These are phyloP conservation scores for Lissocephala sabroskyi DNA, from an alignment of 2,888 invertebrate genomes.

Conservation along the genomic window DNA sequence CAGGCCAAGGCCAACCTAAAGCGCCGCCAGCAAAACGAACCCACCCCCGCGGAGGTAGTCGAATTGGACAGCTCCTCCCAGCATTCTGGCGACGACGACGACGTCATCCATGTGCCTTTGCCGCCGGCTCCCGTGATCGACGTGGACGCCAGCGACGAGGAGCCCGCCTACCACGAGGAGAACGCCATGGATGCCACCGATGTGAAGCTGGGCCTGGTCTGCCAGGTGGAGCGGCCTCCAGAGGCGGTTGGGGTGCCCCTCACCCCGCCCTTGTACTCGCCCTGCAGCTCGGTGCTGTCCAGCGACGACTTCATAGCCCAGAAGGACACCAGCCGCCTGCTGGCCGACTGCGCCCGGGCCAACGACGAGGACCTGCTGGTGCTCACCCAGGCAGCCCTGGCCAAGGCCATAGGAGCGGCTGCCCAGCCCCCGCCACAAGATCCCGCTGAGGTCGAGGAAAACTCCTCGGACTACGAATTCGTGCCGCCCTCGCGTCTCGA, in stretches of 20 bases:
- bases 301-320: conserved; percentile 71
- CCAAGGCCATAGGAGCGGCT: background rate
- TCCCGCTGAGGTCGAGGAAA: conserved; percentile 12
- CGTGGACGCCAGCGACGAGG: conserved; percentile 65
- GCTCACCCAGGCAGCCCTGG: conserved; percentile 50
- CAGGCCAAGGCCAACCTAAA: conserved; percentile 38
- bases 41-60: conserved; percentile 34
- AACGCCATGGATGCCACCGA: conserved; percentile 61
- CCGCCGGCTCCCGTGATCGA: conserved; percentile 61
- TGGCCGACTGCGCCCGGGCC: conserved; percentile 44
- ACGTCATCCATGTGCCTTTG: conserved; percentile 63
- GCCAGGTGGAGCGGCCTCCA: no score
- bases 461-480: conserved; percentile 44
- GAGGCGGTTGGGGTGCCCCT: background rate
- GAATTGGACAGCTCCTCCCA: conserved; percentile 41
- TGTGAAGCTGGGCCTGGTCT: conserved; percentile 29
- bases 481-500: conserved; percentile 44
- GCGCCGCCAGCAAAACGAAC: conserved; percentile 16
- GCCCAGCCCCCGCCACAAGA: background rate
- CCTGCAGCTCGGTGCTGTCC: conserved; percentile 65
- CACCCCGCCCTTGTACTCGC: conserved; percentile 38
- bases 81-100: conserved; percentile 43
- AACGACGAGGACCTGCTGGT: conserved; percentile 67
- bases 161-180: conserved; percentile 45
- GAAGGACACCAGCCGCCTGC: conserved; percentile 61